phyloP scores from a whole-genome alignment of 2,797 vertebrate genomes.

The Crypturellus tataupa region DNA sequence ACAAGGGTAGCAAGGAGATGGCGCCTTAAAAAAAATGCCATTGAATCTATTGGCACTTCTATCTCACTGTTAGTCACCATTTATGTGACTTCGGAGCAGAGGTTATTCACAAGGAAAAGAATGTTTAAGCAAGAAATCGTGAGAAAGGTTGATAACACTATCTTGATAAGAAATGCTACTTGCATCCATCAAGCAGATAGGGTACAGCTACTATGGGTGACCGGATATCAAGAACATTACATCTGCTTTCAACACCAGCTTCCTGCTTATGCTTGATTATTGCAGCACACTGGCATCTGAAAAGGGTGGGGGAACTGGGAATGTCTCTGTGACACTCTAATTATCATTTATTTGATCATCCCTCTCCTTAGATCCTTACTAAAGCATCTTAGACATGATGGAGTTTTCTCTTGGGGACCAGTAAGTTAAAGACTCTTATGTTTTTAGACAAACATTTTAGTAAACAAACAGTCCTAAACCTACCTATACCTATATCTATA shows the following conservation, averaged over 20 bases:
- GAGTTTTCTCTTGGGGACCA: conserved; percentile 46
- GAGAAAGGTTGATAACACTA: not conserved
- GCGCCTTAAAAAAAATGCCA: rapidly evolving
- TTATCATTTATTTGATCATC: conserved; percentile 19
- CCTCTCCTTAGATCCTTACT: not conserved
- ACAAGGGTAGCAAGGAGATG: not conserved
- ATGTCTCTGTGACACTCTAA: conserved; percentile 18
- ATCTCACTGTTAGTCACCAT: not conserved
- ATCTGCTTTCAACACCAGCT: not conserved
- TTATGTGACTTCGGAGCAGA: not conserved
- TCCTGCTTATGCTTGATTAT: not conserved
- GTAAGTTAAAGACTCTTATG: conserved; percentile 9
- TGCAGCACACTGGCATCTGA: not conserved
- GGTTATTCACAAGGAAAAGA: not conserved
- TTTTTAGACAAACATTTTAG: conserved; percentile 20
- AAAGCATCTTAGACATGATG: not conserved
- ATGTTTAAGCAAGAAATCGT: not conserved
- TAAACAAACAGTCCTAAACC: not conserved
- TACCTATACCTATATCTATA: too few relatives aligned
- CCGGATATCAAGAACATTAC: not conserved
- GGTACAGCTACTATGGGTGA: not conserved
- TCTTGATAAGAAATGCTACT: not conserved
- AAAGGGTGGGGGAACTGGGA: conserved; percentile 17
- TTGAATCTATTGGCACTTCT: not conserved
- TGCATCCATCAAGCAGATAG: not conserved